Conservation (phyloP, 2,888 invertebrate genomes). For the Scaptomyza cyrtandrae region DNA sequence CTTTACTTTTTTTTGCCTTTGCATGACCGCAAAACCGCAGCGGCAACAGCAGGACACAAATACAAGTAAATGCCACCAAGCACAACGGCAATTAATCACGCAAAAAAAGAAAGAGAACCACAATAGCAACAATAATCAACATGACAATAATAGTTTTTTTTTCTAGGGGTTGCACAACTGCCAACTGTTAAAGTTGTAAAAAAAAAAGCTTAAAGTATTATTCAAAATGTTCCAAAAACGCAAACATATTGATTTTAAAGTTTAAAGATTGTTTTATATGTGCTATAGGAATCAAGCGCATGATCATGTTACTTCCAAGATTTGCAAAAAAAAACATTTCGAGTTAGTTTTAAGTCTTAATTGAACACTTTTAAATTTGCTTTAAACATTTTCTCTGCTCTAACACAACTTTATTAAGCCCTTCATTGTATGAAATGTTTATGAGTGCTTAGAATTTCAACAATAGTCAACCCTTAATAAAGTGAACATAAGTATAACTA, state of each 20-base stretch:
- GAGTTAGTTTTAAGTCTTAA: too few species aligned
- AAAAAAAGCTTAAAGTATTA: too few species aligned
- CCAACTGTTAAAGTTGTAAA: background rate
- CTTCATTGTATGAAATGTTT: background rate
- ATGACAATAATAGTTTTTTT: background rate
- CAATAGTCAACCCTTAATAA: constrained; percentile 33
- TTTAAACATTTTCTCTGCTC: background rate
- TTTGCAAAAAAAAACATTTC: too few species aligned
- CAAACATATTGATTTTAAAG: background rate
- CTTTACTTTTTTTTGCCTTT: constrained; percentile 11
- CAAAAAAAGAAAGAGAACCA: constrained; percentile 71
- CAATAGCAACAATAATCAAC: background rate
- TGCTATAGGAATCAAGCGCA: background rate
- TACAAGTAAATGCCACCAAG: constrained; percentile 11
- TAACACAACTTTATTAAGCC: constrained; percentile 1
- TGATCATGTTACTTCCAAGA: too few species aligned
- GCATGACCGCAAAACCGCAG: constrained; percentile 43
- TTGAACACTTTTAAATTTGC: background rate
- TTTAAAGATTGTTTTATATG: background rate
- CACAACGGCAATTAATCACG: constrained; percentile 58
- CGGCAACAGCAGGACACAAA: constrained; percentile 39
- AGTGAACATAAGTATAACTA: background rate
- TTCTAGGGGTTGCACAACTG: background rate
- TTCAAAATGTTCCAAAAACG: background rate
- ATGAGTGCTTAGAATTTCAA: background rate